These are phyloP conservation scores for Spondyliosoma cantharus DNA, from an alignment of 2,797 vertebrate genomes.

Conservation along the genomic window DNA sequence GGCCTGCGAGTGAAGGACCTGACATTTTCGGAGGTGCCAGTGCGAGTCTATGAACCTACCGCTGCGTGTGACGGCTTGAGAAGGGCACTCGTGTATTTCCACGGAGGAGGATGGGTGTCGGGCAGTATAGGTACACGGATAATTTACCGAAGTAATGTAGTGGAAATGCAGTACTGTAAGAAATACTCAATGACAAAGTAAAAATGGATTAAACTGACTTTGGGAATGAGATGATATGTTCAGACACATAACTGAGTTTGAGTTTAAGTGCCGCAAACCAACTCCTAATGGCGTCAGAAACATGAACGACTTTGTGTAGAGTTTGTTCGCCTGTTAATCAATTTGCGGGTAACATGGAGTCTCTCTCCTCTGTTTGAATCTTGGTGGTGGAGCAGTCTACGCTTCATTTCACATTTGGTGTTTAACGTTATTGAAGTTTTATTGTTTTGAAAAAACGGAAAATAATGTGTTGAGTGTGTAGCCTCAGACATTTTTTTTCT, in stretches of 20 bases:
- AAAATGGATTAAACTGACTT: not conserved
- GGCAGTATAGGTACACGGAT: slow-evolving; percentile 80
- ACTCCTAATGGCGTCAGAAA: not conserved
- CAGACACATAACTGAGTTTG: not conserved
- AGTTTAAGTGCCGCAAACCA: not conserved
- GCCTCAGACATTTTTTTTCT: too few species aligned
- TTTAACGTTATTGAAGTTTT: too few species aligned
- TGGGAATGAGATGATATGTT: not conserved
- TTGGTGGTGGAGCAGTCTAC: too few species aligned
- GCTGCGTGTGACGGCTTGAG: slow-evolving; percentile 67
- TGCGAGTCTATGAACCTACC: slow-evolving; percentile 87
- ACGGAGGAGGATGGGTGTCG: slow-evolving; percentile 86
- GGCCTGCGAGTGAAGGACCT: slow-evolving; percentile 84
- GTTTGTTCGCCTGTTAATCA: not conserved
- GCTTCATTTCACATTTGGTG: not conserved
- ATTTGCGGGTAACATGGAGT: not conserved
- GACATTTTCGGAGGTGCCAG: slow-evolving; percentile 83
- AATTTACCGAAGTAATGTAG: not conserved
- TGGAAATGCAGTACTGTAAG: not conserved
- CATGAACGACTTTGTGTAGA: not conserved
- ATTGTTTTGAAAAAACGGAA: too few species aligned
- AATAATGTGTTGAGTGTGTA: too few species aligned
- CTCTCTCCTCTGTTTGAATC: not conserved
- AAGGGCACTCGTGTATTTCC: slow-evolving; percentile 87
- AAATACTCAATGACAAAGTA: not conserved